Evolutionary conservation across 2,888 invertebrate genomes (phyloP).

Genomic region (Agrenia bidenticulata): DNA sequence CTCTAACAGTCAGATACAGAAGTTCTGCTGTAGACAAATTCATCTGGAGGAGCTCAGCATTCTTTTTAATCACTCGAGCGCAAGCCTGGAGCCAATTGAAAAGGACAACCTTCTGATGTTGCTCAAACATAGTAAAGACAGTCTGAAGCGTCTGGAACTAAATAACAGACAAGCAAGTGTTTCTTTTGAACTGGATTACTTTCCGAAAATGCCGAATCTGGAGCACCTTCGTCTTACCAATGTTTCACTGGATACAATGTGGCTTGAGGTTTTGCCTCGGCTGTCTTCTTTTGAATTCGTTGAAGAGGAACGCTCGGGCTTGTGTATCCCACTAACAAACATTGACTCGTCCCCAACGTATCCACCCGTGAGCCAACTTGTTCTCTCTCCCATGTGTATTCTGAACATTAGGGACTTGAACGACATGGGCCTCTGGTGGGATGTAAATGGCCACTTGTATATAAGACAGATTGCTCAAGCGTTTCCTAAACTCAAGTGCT

Average conservation of each 20-base stretch:
- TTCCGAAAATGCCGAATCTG: slow-evolving; percentile 24
- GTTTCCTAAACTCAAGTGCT: slow-evolving; percentile 23
- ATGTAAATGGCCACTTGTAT: slow-evolving; percentile 23
- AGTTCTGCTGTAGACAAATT: slow-evolving; percentile 23
- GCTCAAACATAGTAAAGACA: slow-evolving; percentile 14
- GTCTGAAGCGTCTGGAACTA: slow-evolving; percentile 23
- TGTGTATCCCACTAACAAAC: slow-evolving; percentile 27
- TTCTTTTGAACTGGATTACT: slow-evolving; percentile 18
- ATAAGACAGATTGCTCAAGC: slow-evolving; percentile 22
- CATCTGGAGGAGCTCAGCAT: slow-evolving; percentile 24
- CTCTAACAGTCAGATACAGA: slow-evolving; percentile 23
- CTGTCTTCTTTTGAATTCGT: slow-evolving; percentile 20
- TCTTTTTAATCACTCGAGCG: slow-evolving; percentile 23
- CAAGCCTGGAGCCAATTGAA: slow-evolving; percentile 19
- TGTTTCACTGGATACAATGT: slow-evolving; percentile 16
- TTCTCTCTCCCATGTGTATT: slow-evolving; percentile 24
- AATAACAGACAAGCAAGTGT: slow-evolving; percentile 27
- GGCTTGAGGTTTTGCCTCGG: slow-evolving; percentile 20
- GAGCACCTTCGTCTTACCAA: slow-evolving; percentile 28
- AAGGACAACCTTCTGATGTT: slow-evolving; percentile 17
- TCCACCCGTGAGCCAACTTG: slow-evolving; percentile 15
- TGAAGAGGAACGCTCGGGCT: slow-evolving; percentile 23
- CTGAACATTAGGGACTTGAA: slow-evolving; percentile 23
- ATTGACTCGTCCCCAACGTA: slow-evolving; percentile 20
- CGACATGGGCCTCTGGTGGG: slow-evolving; percentile 32